A percentile compares a stretch with the other conserved stretches of the same genome.
Evolutionary conservation across 2,888 invertebrate genomes (phyloP).

Genomic region (Eubasilissa splendida): DNA sequence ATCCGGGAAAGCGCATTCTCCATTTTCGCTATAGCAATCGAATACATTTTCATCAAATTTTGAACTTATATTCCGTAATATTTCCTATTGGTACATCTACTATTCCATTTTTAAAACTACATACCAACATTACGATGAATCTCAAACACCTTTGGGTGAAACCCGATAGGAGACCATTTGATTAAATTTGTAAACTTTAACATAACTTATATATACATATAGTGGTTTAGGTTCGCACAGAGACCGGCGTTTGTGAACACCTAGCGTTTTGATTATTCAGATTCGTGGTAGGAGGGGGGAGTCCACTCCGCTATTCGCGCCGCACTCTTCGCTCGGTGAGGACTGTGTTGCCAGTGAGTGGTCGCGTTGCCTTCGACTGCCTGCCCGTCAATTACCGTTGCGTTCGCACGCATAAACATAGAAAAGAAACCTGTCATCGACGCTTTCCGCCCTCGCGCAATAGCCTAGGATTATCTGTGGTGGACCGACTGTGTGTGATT

Average conservation of each 20-base stretch:
- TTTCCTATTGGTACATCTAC: too few relatives aligned
- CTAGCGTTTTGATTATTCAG: conserved; percentile 27
- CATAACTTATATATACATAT: too few relatives aligned
- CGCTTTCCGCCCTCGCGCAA: background rate
- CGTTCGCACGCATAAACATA: conserved; percentile 23
- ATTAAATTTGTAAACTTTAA: too few relatives aligned
- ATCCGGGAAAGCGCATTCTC: too few relatives aligned
- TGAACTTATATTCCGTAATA: too few relatives aligned
- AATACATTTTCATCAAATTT: too few relatives aligned
- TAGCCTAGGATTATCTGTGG: conserved; percentile 6
- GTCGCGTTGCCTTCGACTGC: background rate
- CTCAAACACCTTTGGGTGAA: too few relatives aligned
- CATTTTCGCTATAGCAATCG: too few relatives aligned
- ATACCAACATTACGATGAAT: too few relatives aligned
- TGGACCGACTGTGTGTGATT: conserved; percentile 15
- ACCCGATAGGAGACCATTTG: too few relatives aligned
- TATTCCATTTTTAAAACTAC: too few relatives aligned
- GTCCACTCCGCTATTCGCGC: conserved; percentile 25
- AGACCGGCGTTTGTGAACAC: background rate
- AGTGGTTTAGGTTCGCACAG: too few relatives aligned
- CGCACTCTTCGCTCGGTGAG: conserved; percentile 7
- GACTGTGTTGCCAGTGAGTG: conserved; percentile 13
- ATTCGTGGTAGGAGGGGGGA: conserved; percentile 28
- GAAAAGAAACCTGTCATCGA: background rate
- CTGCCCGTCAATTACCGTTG: background rate